A percentile compares a stretch with the other conserved stretches of the same genome.
Conservation (phyloP, 2,797 vertebrate genomes). For the Potorous gilbertii region DNA sequence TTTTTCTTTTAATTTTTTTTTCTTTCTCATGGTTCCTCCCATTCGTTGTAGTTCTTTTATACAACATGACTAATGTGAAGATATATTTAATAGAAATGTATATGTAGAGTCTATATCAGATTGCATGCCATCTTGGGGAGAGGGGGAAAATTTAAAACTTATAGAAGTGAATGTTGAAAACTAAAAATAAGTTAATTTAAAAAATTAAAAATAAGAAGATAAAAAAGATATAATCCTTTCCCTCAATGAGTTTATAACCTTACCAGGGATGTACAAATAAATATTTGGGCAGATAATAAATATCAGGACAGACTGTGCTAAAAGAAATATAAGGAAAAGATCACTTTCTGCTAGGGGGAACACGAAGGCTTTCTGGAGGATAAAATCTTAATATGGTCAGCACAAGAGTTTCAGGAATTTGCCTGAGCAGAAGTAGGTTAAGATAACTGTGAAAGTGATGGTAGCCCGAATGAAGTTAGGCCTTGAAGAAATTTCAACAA, state of each 20-base stretch:
- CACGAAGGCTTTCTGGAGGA: neutral
- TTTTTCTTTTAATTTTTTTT: too few relatives aligned
- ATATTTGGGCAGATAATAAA: neutral
- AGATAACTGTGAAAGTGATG: neutral
- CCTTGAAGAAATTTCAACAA: neutral
- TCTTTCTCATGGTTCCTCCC: too few relatives aligned
- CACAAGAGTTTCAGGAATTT: neutral
- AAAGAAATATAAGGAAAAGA: neutral
- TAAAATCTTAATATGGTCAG: neutral
- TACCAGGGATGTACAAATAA: neutral
- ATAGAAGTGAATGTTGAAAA: too few relatives aligned
- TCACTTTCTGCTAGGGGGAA: neutral
- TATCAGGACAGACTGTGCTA: neutral
- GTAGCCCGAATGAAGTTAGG: neutral
- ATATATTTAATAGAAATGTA: too few relatives aligned
- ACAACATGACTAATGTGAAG: too few relatives aligned
- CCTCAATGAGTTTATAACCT: neutral
- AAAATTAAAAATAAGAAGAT: too few relatives aligned
- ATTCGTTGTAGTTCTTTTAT: too few relatives aligned
- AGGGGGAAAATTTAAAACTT: too few relatives aligned
- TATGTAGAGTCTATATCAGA: too few relatives aligned
- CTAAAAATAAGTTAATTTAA: too few relatives aligned
- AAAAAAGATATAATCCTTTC: neutral
- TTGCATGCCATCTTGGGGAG: too few relatives aligned
- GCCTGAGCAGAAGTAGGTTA: neutral